Conservation (phyloP, 2,888 invertebrate species). For the Philaethria dido region DNA sequence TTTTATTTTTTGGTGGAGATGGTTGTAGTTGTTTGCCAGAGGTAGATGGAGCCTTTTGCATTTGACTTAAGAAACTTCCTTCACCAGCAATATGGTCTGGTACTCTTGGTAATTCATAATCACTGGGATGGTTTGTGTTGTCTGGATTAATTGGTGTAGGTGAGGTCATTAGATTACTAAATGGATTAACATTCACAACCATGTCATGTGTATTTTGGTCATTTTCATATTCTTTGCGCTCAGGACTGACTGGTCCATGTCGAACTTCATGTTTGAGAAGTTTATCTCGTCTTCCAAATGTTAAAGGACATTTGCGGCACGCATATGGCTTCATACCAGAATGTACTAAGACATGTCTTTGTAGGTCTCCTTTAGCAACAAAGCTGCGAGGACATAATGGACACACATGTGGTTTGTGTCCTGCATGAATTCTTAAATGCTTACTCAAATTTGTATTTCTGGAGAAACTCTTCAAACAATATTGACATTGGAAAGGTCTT, state of each 20-base stretch:
- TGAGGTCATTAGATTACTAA: constrained; percentile 77
- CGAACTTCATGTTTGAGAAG: constrained; percentile 86
- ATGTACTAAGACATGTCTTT: constrained; percentile 87
- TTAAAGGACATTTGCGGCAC: constrained; percentile 86
- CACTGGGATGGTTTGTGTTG: constrained; percentile 51
- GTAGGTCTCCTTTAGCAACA: constrained; percentile 86
- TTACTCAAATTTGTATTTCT: constrained; percentile 90
- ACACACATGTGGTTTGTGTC: constrained; percentile 88
- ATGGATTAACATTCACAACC: constrained; percentile 86
- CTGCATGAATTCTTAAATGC: constrained; percentile 88
- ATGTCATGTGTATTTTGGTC: constrained; percentile 78
- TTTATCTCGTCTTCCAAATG: constrained; percentile 88
- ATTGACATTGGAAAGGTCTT: constrained; percentile 88
- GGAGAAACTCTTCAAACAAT: constrained; percentile 90
- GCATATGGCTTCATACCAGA: constrained; percentile 86
- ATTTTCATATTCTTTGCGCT: constrained; percentile 61
- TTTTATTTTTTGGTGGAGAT: constrained; percentile 67
- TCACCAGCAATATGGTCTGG: constrained; percentile 81
- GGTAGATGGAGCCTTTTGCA: constrained; percentile 63
- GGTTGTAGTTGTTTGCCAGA: constrained; percentile 58
- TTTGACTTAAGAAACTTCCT: constrained; percentile 71
- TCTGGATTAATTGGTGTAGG: constrained; percentile 61
- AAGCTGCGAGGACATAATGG: constrained; percentile 89
- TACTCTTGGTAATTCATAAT: constrained; percentile 77
- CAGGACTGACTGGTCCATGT: constrained; percentile 77